Evolutionary conservation across 2,888 invertebrate species (phyloP), one percentile per base, ranked within the genome.

Genomic region (Hydropsyche betteni): DNA sequence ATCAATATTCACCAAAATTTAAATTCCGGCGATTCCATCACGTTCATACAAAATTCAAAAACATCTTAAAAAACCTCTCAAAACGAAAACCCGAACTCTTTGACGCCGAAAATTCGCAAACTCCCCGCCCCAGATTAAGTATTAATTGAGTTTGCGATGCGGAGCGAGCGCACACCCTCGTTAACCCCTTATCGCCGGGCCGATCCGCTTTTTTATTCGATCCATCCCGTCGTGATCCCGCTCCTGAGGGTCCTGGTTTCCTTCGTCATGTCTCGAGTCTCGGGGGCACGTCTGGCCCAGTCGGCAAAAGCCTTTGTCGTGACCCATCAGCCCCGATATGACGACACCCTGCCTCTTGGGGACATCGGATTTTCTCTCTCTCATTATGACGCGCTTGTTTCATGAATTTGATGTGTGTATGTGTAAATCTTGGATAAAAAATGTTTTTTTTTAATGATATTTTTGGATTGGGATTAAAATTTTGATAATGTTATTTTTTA

Each of bases 91-190:
- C 10, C 44, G 44, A 44, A 44, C 50, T 53, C 53, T 70, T 70
- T 70, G 70, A 70, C 51, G 70, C 70, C 70, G 5, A n/a, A 7
- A 16, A n/a, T n/a, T 55, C 55, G 6, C 55, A n/a, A 53, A 70
- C 52, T 33, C 34, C 34, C 70, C 33, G 34, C 70, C 34, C 34
- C 24, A 53, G 70, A 70, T 70, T 70, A 70, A 70, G 70, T 53
- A 70, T 70, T 70, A 70, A 70, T 70, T 70, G 70, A 70, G 70
- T 70, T 70, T 70, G 70, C 70, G 53, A 70, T 51, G 52, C 16
- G 33, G 12, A 36, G 69, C 69, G 51, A 69, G 69, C 24, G 69
- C 16, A 38, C 70, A 52, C 53, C 52, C 70, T 70, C 70, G 70
- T 70, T 70, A 70, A 70, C 52, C 52, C 52, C 51, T 36, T 34